Evolutionary conservation across 2,888 invertebrate genomes (phyloP).

Genomic region (Odontomyia ornata): DNA sequence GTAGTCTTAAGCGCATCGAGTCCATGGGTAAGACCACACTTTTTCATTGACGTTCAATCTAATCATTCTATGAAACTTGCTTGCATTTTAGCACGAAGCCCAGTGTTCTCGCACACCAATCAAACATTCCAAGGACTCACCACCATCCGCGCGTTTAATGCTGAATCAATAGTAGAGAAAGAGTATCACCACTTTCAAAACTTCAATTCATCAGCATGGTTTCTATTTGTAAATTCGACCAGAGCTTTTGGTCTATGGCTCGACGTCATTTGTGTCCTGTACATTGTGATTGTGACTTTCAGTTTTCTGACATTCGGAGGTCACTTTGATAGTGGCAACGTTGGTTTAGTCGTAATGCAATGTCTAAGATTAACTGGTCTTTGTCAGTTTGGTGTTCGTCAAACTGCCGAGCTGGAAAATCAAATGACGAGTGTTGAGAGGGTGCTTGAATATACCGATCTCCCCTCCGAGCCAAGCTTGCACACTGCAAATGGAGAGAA

Average conservation of each 20-base stretch:
- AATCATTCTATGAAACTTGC: neutral
- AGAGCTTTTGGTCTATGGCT: constrained; percentile 94
- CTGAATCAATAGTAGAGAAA: constrained; percentile 69
- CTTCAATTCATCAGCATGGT: constrained; percentile 78
- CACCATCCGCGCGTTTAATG: constrained; percentile 79
- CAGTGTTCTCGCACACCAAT: constrained; percentile 79
- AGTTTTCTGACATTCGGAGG: constrained; percentile 77
- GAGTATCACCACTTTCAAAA: constrained; percentile 74
- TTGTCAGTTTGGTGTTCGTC: constrained; percentile 86
- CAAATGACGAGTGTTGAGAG: constrained; percentile 87
- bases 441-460: constrained; percentile 79
- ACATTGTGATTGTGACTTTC: constrained; percentile 84
- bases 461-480: constrained; percentile 71
- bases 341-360: constrained; percentile 77
- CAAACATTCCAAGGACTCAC: constrained; percentile 79
- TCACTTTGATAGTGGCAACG: constrained; percentile 68
- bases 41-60: constrained; percentile 48
- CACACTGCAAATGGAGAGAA: constrained; percentile 63
- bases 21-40: constrained; percentile 65
- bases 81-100: constrained; percentile 72
- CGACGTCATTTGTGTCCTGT: constrained; percentile 86
- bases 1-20: constrained; percentile 66
- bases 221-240: constrained; percentile 83
- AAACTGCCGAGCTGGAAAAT: constrained; percentile 84
- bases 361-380: constrained; percentile 76